Evolutionary conservation across 2,113 vertebrate genomes (phyloP), one percentile per base, ranked within the genome.

Genomic region (Meriones unguiculatus): DNA sequence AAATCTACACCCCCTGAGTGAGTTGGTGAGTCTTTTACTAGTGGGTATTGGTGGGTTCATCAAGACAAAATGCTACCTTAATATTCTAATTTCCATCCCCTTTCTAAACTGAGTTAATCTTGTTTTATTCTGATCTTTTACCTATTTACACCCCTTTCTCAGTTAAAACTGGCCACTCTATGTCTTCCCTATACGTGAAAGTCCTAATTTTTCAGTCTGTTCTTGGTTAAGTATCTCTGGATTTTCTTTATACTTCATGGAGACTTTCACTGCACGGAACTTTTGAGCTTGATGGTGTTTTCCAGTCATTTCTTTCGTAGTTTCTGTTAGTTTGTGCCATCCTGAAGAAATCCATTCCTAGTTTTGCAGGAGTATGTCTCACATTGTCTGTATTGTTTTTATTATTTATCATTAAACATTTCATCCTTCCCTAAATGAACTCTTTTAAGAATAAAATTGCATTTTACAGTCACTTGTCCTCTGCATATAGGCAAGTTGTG

Each of bases 11-110:
- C 97, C 97, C 1, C 46, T 97, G 50, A 69, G 96, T 0, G 98
- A 98, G 73, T 77, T 92, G 98, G 90, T 91, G 98, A 98, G 97
- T 96, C 46, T 35, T 57, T 89, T n/a, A 70, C 20, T 10, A 41
- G 11, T 46, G 5, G 59, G 46, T 46, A 50, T 85, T 65, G 59
- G 9, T 65, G 25, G 62, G 15, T 57, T 88, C 22, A 57, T 38
- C 22, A 28, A n/a, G 32, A 88, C 35, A 15, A 13, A 70, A 87
- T 57, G 50, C n/a, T 15, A 54, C 24, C n/a, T 32, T 8, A 57
- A 54, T 38, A 54, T 57, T 72, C 35, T 88, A 52, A 25, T 25
- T 88, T 54, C 50, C 24, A 62, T 13, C 57, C n/a, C 57, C 35
- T 62, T 84, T 12, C n/a, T 38, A 41, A 84, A 35, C 14, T 84